These are phyloP conservation scores for Lacanobia wlatinum DNA, from an alignment of 2,888 invertebrate species.

Conservation along the genomic window DNA sequence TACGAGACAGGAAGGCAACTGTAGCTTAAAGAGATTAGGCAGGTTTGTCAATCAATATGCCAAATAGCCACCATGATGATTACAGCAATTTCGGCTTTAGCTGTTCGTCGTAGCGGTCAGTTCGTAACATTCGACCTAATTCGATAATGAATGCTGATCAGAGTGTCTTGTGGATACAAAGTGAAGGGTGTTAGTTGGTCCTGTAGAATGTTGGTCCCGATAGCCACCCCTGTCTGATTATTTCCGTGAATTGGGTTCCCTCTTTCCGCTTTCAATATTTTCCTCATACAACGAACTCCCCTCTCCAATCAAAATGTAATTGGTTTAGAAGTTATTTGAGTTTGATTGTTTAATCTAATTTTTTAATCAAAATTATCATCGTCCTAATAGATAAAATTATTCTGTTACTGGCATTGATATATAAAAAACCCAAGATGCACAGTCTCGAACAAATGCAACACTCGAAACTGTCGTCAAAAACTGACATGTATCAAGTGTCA, in stretches of 20 bases:
- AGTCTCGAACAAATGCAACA: no score
- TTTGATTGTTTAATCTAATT: not conserved
- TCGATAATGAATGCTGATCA: slow-evolving; percentile 30
- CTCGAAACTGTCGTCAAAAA: no score
- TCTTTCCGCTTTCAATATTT: slow-evolving; percentile 30
- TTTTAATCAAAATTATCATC: no score
- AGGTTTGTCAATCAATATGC: slow-evolving; percentile 8
- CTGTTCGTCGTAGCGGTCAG: slow-evolving; percentile 32
- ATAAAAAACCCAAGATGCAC: no score
- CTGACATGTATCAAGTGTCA: no score
- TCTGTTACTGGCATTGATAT: no score
- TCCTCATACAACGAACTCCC: slow-evolving; percentile 11
- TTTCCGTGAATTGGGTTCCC: slow-evolving; percentile 2
- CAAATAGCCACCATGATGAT: slow-evolving; percentile 22
- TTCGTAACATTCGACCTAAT: slow-evolving; percentile 31
- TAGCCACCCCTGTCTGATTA: slow-evolving; percentile 22
- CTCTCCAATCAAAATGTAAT: slow-evolving; percentile 34
- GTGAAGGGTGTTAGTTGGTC: not conserved
- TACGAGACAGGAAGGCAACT: not conserved
- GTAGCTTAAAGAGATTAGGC: not conserved
- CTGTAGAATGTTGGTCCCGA: not conserved
- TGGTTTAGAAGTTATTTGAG: slow-evolving; percentile 2
- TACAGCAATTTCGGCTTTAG: slow-evolving; percentile 35
- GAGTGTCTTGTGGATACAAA: not conserved
- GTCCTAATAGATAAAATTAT: no score